These are phyloP conservation scores for Oscheius sp. DNA, from an alignment of 2,888 invertebrate genomes.

Conservation along the genomic window DNA sequence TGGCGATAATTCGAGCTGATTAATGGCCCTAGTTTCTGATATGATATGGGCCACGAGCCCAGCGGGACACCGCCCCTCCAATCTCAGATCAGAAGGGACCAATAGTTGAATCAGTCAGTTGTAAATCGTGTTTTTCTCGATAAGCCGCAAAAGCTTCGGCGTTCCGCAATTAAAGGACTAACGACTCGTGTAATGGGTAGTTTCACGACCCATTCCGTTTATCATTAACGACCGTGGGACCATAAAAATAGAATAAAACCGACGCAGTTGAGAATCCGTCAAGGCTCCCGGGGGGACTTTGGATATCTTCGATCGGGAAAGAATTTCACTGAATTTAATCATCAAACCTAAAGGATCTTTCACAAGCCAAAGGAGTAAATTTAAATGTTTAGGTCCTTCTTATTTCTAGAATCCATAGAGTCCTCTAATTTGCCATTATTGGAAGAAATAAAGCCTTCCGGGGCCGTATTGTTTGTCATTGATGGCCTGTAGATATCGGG, in stretches of 20 bases:
- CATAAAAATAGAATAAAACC: no score
- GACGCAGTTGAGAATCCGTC: slow-evolving; percentile 19
- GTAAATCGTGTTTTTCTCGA: slow-evolving; percentile 27
- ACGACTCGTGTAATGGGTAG: slow-evolving; percentile 30
- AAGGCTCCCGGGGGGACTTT: neutral
- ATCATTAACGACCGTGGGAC: slow-evolving; percentile 26
- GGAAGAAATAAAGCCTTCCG: no score
- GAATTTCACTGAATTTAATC: no score
- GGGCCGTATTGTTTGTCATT: slow-evolving; percentile 7
- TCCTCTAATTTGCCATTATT: no score
- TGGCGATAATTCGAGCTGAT: no score
- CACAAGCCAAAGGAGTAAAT: no score
- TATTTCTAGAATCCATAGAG: no score
- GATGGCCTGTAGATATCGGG: slow-evolving; percentile 12
- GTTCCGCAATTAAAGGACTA: slow-evolving; percentile 28
- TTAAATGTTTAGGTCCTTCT: no score
- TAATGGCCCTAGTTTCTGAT: neutral
- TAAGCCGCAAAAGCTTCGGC: slow-evolving; percentile 25
- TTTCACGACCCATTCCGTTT: slow-evolving; percentile 26
- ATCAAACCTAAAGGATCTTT: no score
- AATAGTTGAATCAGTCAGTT: neutral
- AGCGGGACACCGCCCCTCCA: neutral
- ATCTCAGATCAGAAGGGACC: neutral
- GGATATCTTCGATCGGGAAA: no score
- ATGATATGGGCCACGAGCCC: slow-evolving; percentile 14